Percentiles rank a stretch among this genome's conserved stretches.
These are phyloP conservation scores for Aphelocoma californica DNA, from an alignment of 2,797 vertebrate species.

Conservation along the genomic window DNA sequence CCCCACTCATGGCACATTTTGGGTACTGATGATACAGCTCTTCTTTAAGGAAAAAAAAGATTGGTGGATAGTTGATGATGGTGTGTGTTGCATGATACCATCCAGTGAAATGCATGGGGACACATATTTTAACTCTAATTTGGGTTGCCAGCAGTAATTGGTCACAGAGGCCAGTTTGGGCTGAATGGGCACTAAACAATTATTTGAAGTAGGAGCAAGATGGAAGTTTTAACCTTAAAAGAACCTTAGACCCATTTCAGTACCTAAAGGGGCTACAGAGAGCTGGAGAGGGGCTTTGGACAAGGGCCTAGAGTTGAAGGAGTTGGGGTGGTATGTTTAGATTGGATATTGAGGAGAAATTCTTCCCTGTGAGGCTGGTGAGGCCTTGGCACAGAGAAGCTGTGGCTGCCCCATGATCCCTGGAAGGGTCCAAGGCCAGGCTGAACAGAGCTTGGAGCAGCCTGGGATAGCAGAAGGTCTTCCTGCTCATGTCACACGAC, in stretches of 20 bases:
- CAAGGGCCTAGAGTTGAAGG: not conserved
- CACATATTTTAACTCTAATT: not conserved
- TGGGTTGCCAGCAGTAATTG: not conserved
- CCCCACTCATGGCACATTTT: not conserved
- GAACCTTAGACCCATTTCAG: not conserved
- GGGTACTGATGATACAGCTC: not conserved
- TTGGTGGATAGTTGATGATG: not conserved
- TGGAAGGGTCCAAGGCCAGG: not conserved
- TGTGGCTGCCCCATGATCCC: not conserved
- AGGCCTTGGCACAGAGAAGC: not conserved
- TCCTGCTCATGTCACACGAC: not conserved
- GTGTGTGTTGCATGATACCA: not conserved
- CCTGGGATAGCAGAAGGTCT: accelerated
- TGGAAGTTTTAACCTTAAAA: no score
- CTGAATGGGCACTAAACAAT: not conserved
- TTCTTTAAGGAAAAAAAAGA: not conserved
- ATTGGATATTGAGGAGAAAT: not conserved
- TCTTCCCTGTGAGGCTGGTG: not conserved
- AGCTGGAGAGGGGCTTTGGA: not conserved
- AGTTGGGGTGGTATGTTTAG: no score
- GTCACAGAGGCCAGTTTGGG: not conserved
- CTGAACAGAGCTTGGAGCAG: accelerated
- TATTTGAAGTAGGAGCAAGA: not conserved
- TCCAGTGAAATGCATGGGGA: not conserved
- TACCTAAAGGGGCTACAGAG: not conserved